A percentile compares a stretch with the other conserved stretches of the same genome.
phyloP scores from a whole-genome alignment of 2,888 invertebrate genomes.

The Leptopilina drosophilae region DNA sequence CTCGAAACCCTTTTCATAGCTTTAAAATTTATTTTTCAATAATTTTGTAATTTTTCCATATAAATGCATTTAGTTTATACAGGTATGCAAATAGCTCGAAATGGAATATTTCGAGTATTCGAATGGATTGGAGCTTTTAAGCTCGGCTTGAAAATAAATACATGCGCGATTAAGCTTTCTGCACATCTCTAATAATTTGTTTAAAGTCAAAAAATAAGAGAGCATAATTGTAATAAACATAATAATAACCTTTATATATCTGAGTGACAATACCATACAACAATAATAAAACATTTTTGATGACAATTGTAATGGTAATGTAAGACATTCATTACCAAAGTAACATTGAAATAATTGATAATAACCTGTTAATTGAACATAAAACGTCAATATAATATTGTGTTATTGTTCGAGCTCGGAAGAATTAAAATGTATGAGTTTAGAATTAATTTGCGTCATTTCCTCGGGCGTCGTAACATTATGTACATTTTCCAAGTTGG shows the following conservation, averaged over 20 bases:
- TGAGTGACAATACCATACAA: conserved; percentile 35
- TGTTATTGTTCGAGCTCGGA: conserved; percentile 31
- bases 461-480: conserved; percentile 71
- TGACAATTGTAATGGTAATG: conserved; percentile 27
- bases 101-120: too few relatives aligned
- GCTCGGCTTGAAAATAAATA: too few relatives aligned
- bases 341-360: conserved; percentile 22
- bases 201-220: background rate
- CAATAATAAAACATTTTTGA: conserved; percentile 38
- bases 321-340: conserved; percentile 17
- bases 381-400: conserved; percentile 21
- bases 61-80: too few relatives aligned
- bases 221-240: conserved; percentile 17
- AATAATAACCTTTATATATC: conserved; percentile 35
- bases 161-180: too few relatives aligned
- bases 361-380: conserved; percentile 2
- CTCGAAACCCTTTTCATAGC: too few relatives aligned
- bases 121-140: too few relatives aligned
- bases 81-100: too few relatives aligned
- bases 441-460: conserved; percentile 57
- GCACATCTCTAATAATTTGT: background rate
- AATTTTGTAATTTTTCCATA: too few relatives aligned
- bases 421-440: conserved; percentile 13
- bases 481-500: conserved; percentile 70
- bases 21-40: too few relatives aligned